These are phyloP conservation scores for Zeuzera pyrina DNA, from an alignment of 2,888 invertebrate genomes.

Conservation along the genomic window DNA sequence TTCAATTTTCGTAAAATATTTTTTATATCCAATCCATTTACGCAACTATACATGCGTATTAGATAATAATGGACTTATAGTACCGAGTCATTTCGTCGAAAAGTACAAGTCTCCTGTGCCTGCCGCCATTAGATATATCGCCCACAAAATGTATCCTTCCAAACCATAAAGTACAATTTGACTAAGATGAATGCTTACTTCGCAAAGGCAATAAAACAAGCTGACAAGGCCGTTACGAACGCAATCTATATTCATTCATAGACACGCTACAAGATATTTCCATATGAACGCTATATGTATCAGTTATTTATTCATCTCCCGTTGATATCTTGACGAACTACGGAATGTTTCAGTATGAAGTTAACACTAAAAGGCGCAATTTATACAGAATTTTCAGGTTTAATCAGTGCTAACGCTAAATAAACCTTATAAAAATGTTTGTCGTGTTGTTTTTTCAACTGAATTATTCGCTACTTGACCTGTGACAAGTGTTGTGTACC, in stretches of 20 bases:
- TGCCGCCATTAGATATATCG: conserved; percentile 22
- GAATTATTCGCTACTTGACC: no score
- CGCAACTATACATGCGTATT: conserved; percentile 9
- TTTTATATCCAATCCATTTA: conserved; percentile 29
- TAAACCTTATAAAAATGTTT: no score
- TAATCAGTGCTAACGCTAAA: no score
- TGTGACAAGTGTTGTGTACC: no score
- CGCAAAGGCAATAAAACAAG: conserved; percentile 32
- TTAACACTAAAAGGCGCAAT: no score
- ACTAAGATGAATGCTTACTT: conserved; percentile 36
- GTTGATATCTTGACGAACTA: no score
- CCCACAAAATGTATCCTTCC: conserved; percentile 25
- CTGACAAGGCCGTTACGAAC: conserved; percentile 20
- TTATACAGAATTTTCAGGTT: no score
- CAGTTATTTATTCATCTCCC: no score
- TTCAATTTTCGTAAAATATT: conserved; percentile 16
- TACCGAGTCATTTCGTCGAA: conserved; percentile 9
- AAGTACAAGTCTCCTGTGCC: conserved; percentile 14
- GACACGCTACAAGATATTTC: conserved; percentile 26
- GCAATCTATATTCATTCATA: conserved; percentile 33
- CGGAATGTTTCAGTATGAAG: no score
- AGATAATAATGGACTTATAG: conserved; percentile 15
- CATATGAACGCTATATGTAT: conserved; percentile 26
- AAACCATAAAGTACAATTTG: conserved; percentile 39
- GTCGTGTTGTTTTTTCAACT: no score